Evolutionary conservation across 2,797 vertebrate genomes (phyloP).

Genomic region (Tenualosa thibaudeaui): DNA sequence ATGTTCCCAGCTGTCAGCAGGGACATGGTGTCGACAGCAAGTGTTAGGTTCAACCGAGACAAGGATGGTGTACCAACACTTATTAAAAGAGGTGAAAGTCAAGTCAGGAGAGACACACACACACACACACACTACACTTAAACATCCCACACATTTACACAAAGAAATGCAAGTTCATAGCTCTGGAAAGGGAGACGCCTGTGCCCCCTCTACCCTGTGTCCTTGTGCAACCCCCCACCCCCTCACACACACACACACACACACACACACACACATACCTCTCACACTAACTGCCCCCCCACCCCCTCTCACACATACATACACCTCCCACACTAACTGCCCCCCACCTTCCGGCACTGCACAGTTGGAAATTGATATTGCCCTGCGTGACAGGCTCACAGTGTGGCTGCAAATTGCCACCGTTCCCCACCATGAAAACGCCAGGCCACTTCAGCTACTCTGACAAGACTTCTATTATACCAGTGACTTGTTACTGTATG

Average conservation of each 20-base stretch:
- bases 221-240: no score
- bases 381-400: neutral
- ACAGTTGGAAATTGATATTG: neutral
- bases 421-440: neutral
- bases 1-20: conserved; percentile 31
- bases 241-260: neutral
- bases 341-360: neutral
- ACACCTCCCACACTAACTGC: neutral
- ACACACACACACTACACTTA: neutral
- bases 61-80: conserved; percentile 57
- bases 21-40: conserved; percentile 45
- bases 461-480: no score
- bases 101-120: neutral
- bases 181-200: no score
- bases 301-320: no score
- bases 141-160: no score
- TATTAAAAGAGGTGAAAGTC: conserved; percentile 57
- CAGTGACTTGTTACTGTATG: conserved; percentile 30
- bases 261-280: no score
- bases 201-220: no score
- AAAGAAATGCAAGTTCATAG: no score
- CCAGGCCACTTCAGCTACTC: neutral
- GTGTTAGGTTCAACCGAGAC: conserved; percentile 29
- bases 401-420: neutral
- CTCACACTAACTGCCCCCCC: neutral